Base-by-base conservation (phyloP, 2,113 vertebrate genomes). In the Pantherophis guttatus region DNA sequence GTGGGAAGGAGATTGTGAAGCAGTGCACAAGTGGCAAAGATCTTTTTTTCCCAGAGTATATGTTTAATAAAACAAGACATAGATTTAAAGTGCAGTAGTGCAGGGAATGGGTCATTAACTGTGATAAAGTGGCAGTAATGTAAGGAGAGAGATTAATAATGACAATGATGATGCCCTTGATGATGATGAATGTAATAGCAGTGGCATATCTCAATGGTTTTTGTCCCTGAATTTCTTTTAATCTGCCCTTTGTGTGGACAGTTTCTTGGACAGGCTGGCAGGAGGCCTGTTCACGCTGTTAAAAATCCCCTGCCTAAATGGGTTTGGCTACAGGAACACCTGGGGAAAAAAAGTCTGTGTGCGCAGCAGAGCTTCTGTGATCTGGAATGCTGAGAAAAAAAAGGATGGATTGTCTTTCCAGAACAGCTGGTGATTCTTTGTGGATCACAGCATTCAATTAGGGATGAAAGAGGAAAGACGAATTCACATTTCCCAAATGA, bases 91-190 rank as follows among this genome's bases (percentile, higher is more conserved):
- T 65, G 52, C 94, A 94, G 86, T 93, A 93, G 91, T 93, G 86
- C 91, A 62, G 95, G 95, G 95, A 97, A 96, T 75, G 95, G 91
- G 90, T 95, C 95, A 90, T 97, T 98, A 97, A 94, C 92, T 93
- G n/a, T 93, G 91, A 90, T 95, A n/a, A 96, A 96, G 86, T 94
- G 54, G 95, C 86, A 91, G n/a, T 95, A 97, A 97, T 96, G 57
- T 90, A 89, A 62, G 33, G 81, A 96, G 96, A 96, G 50, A 65
- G 93, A 97, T 97, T 95, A 97, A 96, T 96, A 89, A 96, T 94
- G 96, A 96, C 97, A 97, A 62, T 52, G 90, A 88, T 96, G 96
- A 87, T 97, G 96, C 96, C 96, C 97, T 9, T 94, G 89, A 53
- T 96, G 87, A 93, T 95, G 92, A 96, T 94, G 97, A 97, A 96